Percentiles rank a stretch among this genome's conserved stretches.
phyloP scores from a whole-genome alignment of 2,113 vertebrate species.

The Odocoileus virginianus region DNA sequence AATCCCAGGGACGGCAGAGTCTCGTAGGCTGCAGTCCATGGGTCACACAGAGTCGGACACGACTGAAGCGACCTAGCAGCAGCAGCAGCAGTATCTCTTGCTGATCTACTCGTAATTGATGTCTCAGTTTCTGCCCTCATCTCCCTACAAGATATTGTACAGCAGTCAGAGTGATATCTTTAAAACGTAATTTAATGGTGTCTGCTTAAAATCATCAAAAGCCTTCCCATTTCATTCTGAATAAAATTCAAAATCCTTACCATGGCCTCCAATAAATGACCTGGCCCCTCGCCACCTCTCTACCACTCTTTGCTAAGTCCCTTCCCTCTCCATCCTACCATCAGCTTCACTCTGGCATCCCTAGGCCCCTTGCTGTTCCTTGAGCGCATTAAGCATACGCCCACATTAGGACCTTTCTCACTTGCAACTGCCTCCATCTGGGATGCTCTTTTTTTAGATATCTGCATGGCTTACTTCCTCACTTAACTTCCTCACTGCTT shows the following conservation, averaged over 20 bases:
- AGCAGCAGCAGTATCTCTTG: neutral
- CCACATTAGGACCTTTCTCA: conserved; percentile 17
- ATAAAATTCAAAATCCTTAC: neutral
- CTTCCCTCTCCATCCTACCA: neutral
- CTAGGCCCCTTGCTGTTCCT: neutral
- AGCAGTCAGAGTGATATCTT: neutral
- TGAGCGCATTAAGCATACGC: neutral
- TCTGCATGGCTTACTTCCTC: neutral
- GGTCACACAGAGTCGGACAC: no score
- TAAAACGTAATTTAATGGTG: conserved; percentile 2
- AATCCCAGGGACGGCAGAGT: no score
- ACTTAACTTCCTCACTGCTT: conserved; percentile 9
- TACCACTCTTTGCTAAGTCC: neutral
- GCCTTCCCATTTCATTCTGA: neutral
- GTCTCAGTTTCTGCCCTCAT: neutral
- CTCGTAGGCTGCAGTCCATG: no score
- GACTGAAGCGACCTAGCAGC: no score
- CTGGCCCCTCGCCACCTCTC: neutral
- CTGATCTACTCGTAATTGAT: neutral
- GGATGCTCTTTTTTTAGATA: conserved; percentile 17
- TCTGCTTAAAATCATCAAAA: conserved; percentile 17
- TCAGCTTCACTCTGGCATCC: neutral
- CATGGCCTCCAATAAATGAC: neutral
- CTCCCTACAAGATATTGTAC: neutral
- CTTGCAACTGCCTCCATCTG: conserved; percentile 6